A percentile compares a stretch with the other conserved stretches of the same genome.
Evolutionary conservation across 2,113 vertebrate species (phyloP).

Genomic region (Sinocyclocheilus grahami): DNA sequence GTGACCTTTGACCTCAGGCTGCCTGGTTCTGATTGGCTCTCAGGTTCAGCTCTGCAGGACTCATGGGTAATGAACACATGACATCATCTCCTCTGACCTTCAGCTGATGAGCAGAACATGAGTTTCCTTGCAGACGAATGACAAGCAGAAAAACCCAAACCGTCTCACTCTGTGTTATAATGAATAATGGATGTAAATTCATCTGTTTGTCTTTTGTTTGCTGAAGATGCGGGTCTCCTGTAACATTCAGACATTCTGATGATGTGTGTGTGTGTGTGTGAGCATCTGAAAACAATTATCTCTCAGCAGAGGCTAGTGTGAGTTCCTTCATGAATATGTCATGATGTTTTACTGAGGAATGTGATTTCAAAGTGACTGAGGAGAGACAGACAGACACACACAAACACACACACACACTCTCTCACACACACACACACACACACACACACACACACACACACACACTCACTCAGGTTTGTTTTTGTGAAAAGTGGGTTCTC

Average conservation of each 20-base stretch:
- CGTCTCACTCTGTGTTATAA: neutral
- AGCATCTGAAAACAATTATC: too few species aligned
- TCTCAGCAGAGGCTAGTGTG: too few species aligned
- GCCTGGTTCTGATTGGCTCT: neutral
- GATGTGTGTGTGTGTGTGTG: too few species aligned
- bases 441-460: too few species aligned
- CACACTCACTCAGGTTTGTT: too few species aligned
- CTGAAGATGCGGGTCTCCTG: neutral
- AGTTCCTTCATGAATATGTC: too few species aligned
- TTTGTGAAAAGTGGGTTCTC: too few species aligned
- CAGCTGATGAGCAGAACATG: neutral
- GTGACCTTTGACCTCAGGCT: slow-evolving; percentile 8
- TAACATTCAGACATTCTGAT: neutral
- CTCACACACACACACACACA: too few species aligned
- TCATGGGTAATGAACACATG: neutral
- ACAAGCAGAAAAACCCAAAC: neutral
- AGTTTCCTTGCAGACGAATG: neutral
- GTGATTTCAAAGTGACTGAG: too few species aligned
- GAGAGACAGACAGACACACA: too few species aligned
- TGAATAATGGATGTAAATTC: neutral
- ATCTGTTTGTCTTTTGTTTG: neutral
- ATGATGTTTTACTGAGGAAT: too few species aligned
- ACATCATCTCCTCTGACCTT: neutral
- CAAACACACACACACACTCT: too few species aligned
- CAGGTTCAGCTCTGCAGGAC: neutral